Evolutionary conservation across 2,888 invertebrate genomes (phyloP).

Genomic region (Polyommatus icarus): DNA sequence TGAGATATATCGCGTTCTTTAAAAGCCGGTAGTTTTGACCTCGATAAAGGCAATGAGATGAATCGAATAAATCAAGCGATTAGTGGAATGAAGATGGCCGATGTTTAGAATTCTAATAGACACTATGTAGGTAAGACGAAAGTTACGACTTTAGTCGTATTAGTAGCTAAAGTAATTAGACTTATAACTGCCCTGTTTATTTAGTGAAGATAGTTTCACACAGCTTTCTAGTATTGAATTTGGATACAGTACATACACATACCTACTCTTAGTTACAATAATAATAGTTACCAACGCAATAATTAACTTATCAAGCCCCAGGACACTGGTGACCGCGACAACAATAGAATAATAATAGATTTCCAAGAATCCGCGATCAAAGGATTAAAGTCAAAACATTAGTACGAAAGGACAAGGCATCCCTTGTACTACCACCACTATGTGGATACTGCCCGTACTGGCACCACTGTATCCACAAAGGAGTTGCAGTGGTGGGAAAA

Average conservation of each 20-base stretch:
- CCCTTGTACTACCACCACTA: too few species aligned
- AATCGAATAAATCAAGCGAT: conserved; percentile 9
- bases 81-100: conserved; percentile 8
- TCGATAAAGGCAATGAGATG: conserved; percentile 4
- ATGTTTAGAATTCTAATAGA: conserved; percentile 9
- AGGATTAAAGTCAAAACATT: not conserved
- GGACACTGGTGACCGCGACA: too few species aligned
- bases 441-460: too few species aligned
- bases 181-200: not conserved
- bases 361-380: too few species aligned
- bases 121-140: not conserved
- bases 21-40: conserved; percentile 4
- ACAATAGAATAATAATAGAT: too few species aligned
- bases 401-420: too few species aligned
- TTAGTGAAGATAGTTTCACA: not conserved
- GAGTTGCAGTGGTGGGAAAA: not conserved
- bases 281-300: not conserved
- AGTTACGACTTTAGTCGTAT: conserved; percentile 3
- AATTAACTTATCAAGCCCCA: too few species aligned
- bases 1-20: conserved; percentile 23
- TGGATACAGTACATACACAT: too few species aligned
- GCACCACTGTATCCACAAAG: not conserved
- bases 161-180: not conserved
- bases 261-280: not conserved
- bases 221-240: not conserved